A percentile compares a stretch with the other conserved stretches of the same genome.
phyloP scores from a whole-genome alignment of 1,140 invertebrate genomes.

The Rhynchophorus ferrugineus region DNA sequence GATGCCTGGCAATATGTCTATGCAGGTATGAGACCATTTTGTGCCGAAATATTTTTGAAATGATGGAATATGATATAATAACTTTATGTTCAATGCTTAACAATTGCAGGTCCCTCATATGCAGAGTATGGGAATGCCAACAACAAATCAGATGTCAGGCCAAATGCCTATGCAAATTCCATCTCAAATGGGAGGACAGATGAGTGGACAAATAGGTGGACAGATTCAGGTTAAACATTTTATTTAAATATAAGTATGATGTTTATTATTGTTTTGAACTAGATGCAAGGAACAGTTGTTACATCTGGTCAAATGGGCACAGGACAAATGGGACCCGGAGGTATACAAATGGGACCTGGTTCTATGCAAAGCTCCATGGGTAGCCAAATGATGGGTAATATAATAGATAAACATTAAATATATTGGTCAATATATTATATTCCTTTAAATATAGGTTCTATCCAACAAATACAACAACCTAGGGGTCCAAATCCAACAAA shows the following conservation, averaged over 20 bases:
- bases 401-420: too few species aligned
- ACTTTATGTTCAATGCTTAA: too few species aligned
- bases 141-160: slow-evolving; percentile 34
- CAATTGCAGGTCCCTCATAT: slow-evolving; percentile 11
- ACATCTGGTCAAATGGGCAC: slow-evolving; percentile 9
- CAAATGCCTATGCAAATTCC: slow-evolving; percentile 33
- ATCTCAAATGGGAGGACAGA: slow-evolving; percentile 39
- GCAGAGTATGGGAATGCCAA: slow-evolving; percentile 37
- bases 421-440: too few species aligned
- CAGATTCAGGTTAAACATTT: slow-evolving; percentile 29
- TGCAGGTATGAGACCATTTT: slow-evolving; percentile 15
- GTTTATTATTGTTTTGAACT: neutral
- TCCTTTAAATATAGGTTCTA: slow-evolving; percentile 31
- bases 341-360: slow-evolving; percentile 40
- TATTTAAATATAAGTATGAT: neutral
- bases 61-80: neutral
- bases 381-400: slow-evolving; percentile 32
- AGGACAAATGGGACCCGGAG: slow-evolving; percentile 18
- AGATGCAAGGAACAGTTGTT: slow-evolving; percentile 18
- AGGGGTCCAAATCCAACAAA: slow-evolving; percentile 15
- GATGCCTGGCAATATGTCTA: slow-evolving; percentile 20
- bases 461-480: slow-evolving; percentile 44
- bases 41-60: neutral
- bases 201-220: slow-evolving; percentile 39
- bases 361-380: slow-evolving; percentile 44